phyloP scores from a whole-genome alignment of 2,113 vertebrate genomes.

The Naja naja region DNA sequence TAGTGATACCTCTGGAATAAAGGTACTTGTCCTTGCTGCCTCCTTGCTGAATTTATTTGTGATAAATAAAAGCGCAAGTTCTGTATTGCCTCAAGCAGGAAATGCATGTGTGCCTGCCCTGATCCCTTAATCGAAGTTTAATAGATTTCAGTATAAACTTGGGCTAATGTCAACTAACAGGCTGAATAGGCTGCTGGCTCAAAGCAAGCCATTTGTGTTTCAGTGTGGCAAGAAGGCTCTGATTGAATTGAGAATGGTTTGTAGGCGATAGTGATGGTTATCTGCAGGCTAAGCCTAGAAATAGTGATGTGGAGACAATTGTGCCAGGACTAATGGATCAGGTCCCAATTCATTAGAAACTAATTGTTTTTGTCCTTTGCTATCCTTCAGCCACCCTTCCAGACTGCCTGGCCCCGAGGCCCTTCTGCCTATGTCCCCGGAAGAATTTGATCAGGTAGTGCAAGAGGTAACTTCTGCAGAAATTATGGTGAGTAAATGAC shows the following conservation, averaged over 20 bases:
- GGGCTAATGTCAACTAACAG: not conserved
- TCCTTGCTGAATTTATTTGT: not conserved
- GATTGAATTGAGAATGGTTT: not conserved
- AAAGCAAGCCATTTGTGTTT: not conserved
- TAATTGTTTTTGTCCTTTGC: constrained; percentile 14
- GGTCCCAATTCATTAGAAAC: not conserved
- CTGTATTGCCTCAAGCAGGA: not conserved
- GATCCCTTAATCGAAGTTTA: not conserved
- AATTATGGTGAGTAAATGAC: constrained; percentile 74
- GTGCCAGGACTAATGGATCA: not conserved
- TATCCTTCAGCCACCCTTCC: constrained; percentile 75
- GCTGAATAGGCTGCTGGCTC: not conserved
- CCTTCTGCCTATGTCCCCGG: constrained; percentile 91
- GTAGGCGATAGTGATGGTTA: not conserved
- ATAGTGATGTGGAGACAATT: not conserved
- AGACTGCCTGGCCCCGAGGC: constrained; percentile 82
- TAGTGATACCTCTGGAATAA: not conserved
- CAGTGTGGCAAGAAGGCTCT: not conserved
- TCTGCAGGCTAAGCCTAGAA: not conserved
- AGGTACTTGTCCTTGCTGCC: not conserved
- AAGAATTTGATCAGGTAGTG: constrained; percentile 82
- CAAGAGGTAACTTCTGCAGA: constrained; percentile 74
- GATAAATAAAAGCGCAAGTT: not conserved
- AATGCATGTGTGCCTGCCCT: not conserved
- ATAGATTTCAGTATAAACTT: not conserved